Evolutionary conservation across 2,888 invertebrate species (phyloP), one percentile per base, ranked within the genome.

Genomic region (Drosophila buzzatii): DNA sequence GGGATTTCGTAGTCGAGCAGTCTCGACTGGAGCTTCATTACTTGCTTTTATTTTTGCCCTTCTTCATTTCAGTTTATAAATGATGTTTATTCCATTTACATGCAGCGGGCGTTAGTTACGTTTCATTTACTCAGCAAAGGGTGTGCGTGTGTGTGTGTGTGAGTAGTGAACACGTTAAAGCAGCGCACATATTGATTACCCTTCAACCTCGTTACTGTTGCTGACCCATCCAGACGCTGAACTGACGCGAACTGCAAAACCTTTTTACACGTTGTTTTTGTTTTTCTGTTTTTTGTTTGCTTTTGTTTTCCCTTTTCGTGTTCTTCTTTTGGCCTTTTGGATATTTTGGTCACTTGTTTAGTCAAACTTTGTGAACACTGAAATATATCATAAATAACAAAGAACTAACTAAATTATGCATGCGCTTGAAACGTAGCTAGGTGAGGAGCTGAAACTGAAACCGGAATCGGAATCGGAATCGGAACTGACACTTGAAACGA

Each of bases 41-140:
- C 23, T 23, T 23, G 23, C 2, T 0, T 37, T 35, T 16, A 44
- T 8, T 18, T 51, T 20, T 42, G 5, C 51, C 51, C 14, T 37
- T 33, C 49, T 57, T 42, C 41, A 60, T 55, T 44, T 72, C 59
- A 65, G 66, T 74, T 74, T 74, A 75, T 76, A 76, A 75, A 67
- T 75, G 70, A 75, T 76, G 75, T 70, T 70, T 62, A 76, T 76
- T 61, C 60, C 76, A 67, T 76, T 76, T 64, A 76, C 66, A 61
- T 73, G 67, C 66, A 62, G 44, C 44, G 18, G 35, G 67, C 47
- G 73, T 70, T 71, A 70, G 73, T 74, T 52, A 64, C 70, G 73
- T 73, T 73, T 55, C 65, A 65, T 65, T 72, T 56, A 61, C 55
- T 41, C 23, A n/a, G 14, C 33, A 14, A 14, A 16, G 31, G 18